Evolutionary conservation across 2,113 vertebrate species (phyloP).

Genomic region (Athene noctua): DNA sequence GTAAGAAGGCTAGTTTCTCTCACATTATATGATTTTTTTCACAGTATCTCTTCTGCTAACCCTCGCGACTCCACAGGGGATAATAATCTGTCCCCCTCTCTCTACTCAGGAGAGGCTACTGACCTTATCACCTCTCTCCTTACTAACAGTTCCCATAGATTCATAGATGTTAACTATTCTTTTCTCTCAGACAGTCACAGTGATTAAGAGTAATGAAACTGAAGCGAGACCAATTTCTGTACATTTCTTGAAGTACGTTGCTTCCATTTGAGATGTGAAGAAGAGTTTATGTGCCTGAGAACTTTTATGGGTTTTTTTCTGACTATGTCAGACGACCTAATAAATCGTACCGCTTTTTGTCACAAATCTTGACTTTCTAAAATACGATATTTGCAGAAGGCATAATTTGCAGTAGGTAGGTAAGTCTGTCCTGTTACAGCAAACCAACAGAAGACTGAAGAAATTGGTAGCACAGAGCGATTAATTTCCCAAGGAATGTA

Average conservation of each 20-base stretch:
- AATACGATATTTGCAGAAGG: background rate
- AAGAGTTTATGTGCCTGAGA: background rate
- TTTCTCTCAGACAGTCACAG: background rate
- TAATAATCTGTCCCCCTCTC: background rate
- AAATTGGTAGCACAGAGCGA: background rate
- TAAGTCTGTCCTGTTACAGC: background rate
- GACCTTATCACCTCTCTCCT: background rate
- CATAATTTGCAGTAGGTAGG: background rate
- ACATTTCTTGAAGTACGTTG: background rate
- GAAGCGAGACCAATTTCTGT: background rate
- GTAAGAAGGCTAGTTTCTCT: background rate
- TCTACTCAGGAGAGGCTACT: background rate
- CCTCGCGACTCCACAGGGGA: background rate
- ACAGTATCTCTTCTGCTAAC: background rate
- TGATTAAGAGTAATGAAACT: background rate
- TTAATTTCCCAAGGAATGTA: background rate
- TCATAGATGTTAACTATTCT: background rate
- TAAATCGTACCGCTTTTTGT: background rate
- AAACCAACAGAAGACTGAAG: background rate
- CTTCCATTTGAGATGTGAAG: background rate
- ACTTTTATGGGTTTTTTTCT: background rate
- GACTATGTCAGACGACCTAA: background rate
- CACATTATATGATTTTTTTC: background rate
- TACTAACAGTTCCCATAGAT: background rate
- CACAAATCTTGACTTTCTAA: background rate